Conservation (phyloP, 1,140 invertebrate genomes). For the Lutraria rhynchaena region DNA sequence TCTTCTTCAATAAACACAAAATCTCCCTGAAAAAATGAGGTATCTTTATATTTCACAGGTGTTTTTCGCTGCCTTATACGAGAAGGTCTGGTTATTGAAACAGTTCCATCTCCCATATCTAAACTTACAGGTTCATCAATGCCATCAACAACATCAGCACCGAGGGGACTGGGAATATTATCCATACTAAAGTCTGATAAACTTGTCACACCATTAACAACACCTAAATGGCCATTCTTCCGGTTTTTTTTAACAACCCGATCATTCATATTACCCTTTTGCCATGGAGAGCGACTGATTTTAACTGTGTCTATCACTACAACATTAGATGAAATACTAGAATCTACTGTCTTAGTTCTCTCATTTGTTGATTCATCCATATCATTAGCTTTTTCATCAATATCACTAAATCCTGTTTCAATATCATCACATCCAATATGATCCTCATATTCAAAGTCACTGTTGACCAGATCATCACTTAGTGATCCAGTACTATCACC, state of each 20-base stretch:
- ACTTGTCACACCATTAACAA: background rate
- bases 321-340: background rate
- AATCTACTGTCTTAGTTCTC: background rate
- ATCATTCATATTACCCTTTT: slow-evolving; percentile 31
- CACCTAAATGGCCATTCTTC: slow-evolving; percentile 1
- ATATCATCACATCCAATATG: slow-evolving; percentile 60
- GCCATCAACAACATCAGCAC: slow-evolving; percentile 42
- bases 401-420: slow-evolving; percentile 37
- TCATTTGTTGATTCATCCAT: slow-evolving; percentile 9
- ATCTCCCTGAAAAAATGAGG: slow-evolving; percentile 59
- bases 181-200: slow-evolving; percentile 18
- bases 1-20: slow-evolving; percentile 58
- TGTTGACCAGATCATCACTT: slow-evolving; percentile 38
- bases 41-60: slow-evolving; percentile 56
- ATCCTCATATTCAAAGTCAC: slow-evolving; percentile 53
- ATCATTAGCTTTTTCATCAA: slow-evolving; percentile 33
- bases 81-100: slow-evolving; percentile 27
- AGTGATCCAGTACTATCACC: slow-evolving; percentile 47
- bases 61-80: slow-evolving; percentile 51
- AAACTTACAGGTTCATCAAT: slow-evolving; percentile 24
- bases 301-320: slow-evolving; percentile 30
- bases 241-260: background rate
- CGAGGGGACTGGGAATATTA: slow-evolving; percentile 30
- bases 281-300: slow-evolving; percentile 23
- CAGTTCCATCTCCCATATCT: slow-evolving; percentile 52